Evolutionary conservation across 2,888 invertebrate genomes (phyloP), one percentile per base, ranked within the genome.

Genomic region (Aphidoletes aphidimyza): DNA sequence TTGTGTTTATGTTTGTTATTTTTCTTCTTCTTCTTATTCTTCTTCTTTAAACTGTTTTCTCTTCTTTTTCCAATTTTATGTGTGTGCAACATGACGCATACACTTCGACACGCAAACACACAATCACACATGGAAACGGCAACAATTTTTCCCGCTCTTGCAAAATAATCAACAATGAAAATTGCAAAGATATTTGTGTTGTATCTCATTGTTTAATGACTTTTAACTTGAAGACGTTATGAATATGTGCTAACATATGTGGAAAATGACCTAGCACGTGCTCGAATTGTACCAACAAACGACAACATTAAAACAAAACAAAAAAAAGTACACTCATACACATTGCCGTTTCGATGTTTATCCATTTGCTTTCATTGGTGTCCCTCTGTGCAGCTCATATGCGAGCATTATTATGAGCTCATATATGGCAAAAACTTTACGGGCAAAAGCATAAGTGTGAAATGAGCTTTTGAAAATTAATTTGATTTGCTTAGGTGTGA

Each of bases 181-280:
- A 37, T 81, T 8, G 6, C 5, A 11, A 59, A 81, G 22, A 37
- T 81, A n/a, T 81, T 37, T 37, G 81, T 81, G 81, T 78, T 78
- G 5, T 78, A 6, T 59, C 36, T 81, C 81, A 81, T 37, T 81
- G 14, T 30, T 30, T 69, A 69, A 69, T 69, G 69, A 81, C 81
- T 37, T 81, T 36, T 6, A 81, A 37, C 37, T 81, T 37, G 14
- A 81, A 37, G 81, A 81, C 81, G 39, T 81, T 81, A 37, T 81
- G 37, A 81, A 81, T 81, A 81, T 37, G 37, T 81, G 81, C 37
- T 81, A 39, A 81, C 81, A 37, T 81, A 81, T 81, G 81, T 81
- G 81, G 81, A 81, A 81, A 81, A 81, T 81, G 81, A 37, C 81
- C 37, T 81, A 81, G 81, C 81, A 81, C 81, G 81, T 81, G 81